phyloP scores from a whole-genome alignment of 2,888 invertebrate genomes.

The Hemithea aestivaria region DNA sequence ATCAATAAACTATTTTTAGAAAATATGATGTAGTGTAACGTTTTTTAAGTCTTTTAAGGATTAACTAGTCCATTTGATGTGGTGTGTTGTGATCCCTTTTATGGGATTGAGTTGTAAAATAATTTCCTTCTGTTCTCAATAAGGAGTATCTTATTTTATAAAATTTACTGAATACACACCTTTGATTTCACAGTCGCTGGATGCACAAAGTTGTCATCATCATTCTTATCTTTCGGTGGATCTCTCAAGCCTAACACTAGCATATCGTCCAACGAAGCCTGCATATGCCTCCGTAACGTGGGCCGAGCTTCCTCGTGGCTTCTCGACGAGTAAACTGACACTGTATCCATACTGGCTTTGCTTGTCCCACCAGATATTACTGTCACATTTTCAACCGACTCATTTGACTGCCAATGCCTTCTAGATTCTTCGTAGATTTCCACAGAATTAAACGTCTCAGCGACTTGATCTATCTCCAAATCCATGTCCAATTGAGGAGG shows the following conservation, averaged over 20 bases:
- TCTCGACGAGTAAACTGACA: constrained; percentile 79
- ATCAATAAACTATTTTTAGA: too few relatives aligned
- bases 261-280: constrained; percentile 80
- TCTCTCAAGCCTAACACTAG: constrained; percentile 67
- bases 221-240: constrained; percentile 40
- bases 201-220: constrained; percentile 68
- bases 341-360: constrained; percentile 72
- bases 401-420: constrained; percentile 54
- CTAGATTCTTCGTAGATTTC: constrained; percentile 63
- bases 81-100: too few relatives aligned
- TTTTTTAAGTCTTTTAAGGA: too few relatives aligned
- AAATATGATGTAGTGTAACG: too few relatives aligned
- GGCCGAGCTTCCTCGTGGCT: constrained; percentile 75
- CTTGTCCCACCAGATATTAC: constrained; percentile 60
- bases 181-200: constrained; percentile 65
- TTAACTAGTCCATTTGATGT: too few relatives aligned
- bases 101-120: too few relatives aligned
- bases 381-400: constrained; percentile 79
- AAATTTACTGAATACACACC: constrained; percentile 38
- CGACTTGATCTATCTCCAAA: constrained; percentile 52
- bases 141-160: too few relatives aligned
- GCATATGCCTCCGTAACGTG: constrained; percentile 51
- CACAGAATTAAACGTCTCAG: constrained; percentile 62
- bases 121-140: too few relatives aligned
- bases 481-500: constrained; percentile 52